Evolutionary conservation across 2,888 invertebrate species (phyloP).

Genomic region (Diarsia mendica): DNA sequence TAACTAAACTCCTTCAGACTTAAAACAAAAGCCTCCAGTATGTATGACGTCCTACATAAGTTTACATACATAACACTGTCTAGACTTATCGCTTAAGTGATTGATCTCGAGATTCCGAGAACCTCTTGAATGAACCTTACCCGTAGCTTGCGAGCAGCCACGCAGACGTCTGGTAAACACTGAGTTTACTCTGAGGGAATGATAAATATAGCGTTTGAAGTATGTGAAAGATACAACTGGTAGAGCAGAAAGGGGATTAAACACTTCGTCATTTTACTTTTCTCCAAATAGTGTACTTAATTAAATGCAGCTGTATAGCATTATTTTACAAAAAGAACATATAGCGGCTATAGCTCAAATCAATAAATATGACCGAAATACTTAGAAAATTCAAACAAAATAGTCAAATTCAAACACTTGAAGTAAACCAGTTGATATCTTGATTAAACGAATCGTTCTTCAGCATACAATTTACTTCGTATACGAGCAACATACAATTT

Average conservation of each 20-base stretch:
- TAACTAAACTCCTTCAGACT: background rate
- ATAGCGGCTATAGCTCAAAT: background rate
- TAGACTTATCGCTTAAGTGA: slow-evolving; percentile 24
- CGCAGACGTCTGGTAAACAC: slow-evolving; percentile 4
- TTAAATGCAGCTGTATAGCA: background rate
- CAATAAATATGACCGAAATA: background rate
- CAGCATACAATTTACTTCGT: background rate
- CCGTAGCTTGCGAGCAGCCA: background rate
- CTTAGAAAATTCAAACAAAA: background rate
- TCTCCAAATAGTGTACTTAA: background rate
- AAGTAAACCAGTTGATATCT: background rate
- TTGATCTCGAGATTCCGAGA: slow-evolving; percentile 25
- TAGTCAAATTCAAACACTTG: background rate
- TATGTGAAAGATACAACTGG: background rate
- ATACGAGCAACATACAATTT: slow-evolving; percentile 12
- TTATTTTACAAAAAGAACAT: background rate
- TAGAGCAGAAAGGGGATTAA: background rate
- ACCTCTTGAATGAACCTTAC: slow-evolving; percentile 18
- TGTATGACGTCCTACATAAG: background rate
- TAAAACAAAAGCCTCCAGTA: too few relatives aligned
- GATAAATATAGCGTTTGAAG: background rate
- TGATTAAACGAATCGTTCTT: background rate
- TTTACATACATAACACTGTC: background rate
- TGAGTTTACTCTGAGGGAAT: slow-evolving; percentile 6
- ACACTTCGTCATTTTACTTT: background rate